Conservation (phyloP, 2,113 vertebrate genomes). For the Tragelaphus buxtoni region DNA sequence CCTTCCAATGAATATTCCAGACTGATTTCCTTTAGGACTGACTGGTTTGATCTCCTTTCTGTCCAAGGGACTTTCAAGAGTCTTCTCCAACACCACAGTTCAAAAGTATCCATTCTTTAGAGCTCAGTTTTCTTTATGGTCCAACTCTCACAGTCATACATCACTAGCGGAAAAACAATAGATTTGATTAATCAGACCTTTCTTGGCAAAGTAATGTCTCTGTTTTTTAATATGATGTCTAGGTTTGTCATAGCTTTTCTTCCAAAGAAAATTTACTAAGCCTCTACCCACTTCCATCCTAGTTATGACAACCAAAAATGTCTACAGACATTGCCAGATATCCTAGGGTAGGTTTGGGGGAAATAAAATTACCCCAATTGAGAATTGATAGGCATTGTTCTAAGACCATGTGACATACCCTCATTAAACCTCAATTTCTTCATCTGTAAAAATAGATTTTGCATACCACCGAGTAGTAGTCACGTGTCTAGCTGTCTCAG, state of each 20-base stretch:
- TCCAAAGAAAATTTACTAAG: neutral
- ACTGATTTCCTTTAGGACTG: neutral
- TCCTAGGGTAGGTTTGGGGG: fast-evolving
- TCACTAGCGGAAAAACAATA: neutral
- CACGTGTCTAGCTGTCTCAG: neutral
- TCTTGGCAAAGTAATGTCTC: neutral
- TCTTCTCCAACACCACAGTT: neutral
- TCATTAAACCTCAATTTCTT: neutral
- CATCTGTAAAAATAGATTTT: neutral
- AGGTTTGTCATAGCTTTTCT: neutral
- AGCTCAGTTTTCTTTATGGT: neutral
- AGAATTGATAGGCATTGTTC: neutral
- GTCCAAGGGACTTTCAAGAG: neutral
- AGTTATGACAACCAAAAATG: neutral
- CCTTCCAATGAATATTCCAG: neutral
- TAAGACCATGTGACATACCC: neutral
- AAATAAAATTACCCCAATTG: fast-evolving
- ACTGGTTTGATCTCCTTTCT: neutral
- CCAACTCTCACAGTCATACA: neutral
- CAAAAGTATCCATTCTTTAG: neutral
- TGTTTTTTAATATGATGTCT: neutral
- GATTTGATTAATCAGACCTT: neutral
- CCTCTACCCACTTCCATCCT: neutral
- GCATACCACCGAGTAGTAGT: neutral
- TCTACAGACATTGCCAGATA: neutral